A percentile compares a stretch with the other conserved stretches of the same genome.
These are phyloP conservation scores for Bryconaethiops microstoma DNA, from an alignment of 2,797 vertebrate species.

Conservation along the genomic window DNA sequence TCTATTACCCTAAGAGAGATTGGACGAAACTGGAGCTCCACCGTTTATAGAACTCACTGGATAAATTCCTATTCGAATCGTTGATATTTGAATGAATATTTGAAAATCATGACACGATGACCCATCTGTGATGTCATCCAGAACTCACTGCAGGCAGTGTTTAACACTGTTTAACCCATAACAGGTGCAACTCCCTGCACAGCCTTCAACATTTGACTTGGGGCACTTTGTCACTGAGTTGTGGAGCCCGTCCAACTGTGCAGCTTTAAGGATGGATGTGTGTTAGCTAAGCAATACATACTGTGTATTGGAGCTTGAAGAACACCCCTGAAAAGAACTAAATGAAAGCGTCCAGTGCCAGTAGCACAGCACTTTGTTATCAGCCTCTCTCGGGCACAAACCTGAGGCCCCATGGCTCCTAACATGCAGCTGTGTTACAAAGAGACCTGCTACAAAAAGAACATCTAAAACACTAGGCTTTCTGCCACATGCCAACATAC, in stretches of 20 bases:
- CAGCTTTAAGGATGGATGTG: background rate
- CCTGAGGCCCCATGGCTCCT: conserved; percentile 59
- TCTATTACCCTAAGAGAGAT: no score
- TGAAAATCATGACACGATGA: no score
- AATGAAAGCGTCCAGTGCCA: conserved; percentile 43
- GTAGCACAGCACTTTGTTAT: conserved; percentile 57
- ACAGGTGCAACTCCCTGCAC: background rate
- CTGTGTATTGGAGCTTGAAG: conserved; percentile 41
- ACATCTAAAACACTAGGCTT: background rate
- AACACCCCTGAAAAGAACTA: conserved; percentile 39
- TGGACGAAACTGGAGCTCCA: no score
- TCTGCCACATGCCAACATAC: conserved; percentile 1
- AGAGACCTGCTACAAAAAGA: background rate
- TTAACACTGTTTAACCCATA: background rate
- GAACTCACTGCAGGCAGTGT: background rate
- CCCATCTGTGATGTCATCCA: background rate
- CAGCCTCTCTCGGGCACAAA: conserved; percentile 63
- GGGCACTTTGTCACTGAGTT: background rate
- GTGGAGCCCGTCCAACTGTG: background rate
- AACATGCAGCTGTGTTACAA: conserved; percentile 55
- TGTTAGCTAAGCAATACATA: conserved; percentile 27
- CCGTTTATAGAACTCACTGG: no score
- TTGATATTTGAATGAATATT: no score
- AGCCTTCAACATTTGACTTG: background rate
- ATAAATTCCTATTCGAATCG: no score